Evolutionary conservation across 2,888 invertebrate genomes (phyloP), one percentile per base, ranked within the genome.

Genomic region (Macrosoma leucophasiata): DNA sequence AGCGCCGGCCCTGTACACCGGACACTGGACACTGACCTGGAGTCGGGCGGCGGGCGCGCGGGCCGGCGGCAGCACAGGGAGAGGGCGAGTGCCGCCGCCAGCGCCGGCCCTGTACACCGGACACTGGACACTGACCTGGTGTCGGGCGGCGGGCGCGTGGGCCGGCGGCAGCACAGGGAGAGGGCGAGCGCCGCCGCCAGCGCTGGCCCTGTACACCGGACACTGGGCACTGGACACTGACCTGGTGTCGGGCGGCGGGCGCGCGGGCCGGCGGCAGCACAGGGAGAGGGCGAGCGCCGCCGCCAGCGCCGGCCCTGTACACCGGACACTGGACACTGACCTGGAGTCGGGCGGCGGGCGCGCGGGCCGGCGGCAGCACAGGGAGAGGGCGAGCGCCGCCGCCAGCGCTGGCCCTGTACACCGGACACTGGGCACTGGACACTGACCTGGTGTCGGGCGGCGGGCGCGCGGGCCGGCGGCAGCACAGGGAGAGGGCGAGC

Each of bases 391-490:
- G 1, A 82, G 65, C 22, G 81, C 81, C 0, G 76, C 79, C 0
- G 79, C 82, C 25, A 82, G 65, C 42, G 78, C 75, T 33, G 84
- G 68, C 55, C 84, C 76, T 0, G 82, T 76, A 58, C 74, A 72
- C 0, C n/a, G n/a, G n/a, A n/a, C n/a, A n/a, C n/a, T n/a, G n/a
- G n/a, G n/a, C n/a, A n/a, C n/a, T n/a, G n/a, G n/a, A n/a, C n/a
- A n/a, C n/a, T n/a, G n/a, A 67, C 74, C 75, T 74, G 50, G 75
- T 73, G 49, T 74, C 71, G 1, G 72, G 70, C 17, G 65, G 63
- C 15, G 71, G 71, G 41, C 70, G 57, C 39, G 50, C 42, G 15
- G 54, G 15, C 1, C 74, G 46, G 3, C 84, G 56, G 43, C 84
- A 84, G 62, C 82, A 84, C 37, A 84, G 68, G 36, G 79, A 75